phyloP scores from a whole-genome alignment of 1,140 invertebrate species.

The Magallana angulata region DNA sequence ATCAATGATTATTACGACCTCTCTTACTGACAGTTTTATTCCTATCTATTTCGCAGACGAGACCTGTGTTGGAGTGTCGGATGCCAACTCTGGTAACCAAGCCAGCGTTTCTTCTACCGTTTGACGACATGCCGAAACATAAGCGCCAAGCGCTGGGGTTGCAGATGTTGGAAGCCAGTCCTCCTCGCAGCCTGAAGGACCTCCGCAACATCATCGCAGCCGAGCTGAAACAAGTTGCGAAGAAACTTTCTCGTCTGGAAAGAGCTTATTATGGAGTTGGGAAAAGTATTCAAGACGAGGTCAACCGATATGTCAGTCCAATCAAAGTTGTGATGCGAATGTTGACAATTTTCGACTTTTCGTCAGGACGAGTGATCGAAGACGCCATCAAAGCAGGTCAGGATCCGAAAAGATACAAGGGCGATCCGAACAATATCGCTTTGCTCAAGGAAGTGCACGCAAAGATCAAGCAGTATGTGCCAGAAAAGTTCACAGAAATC shows the following conservation, averaged over 20 bases:
- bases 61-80: constrained; percentile 64
- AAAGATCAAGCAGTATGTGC: constrained; percentile 63
- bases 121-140: constrained; percentile 46
- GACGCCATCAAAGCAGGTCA: constrained; percentile 59
- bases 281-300: constrained; percentile 62
- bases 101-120: constrained; percentile 56
- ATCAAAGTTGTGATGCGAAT: constrained; percentile 65
- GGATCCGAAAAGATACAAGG: constrained; percentile 62
- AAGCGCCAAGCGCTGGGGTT: constrained; percentile 41
- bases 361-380: constrained; percentile 58
- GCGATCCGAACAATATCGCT: constrained; percentile 57
- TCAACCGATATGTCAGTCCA: constrained; percentile 57
- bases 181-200: constrained; percentile 62
- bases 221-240: constrained; percentile 59
- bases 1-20: background rate
- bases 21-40: background rate
- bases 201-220: constrained; percentile 56
- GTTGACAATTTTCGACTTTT: constrained; percentile 61
- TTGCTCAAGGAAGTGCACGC: constrained; percentile 62
- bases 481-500: constrained; percentile 57
- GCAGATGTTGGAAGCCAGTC: constrained; percentile 46
- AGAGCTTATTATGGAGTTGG: constrained; percentile 64
- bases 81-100: constrained; percentile 67
- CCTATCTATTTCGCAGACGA: constrained; percentile 54
- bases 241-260: constrained; percentile 60